These are phyloP conservation scores for Nipponacmea schrenckii DNA, from an alignment of 2,888 invertebrate species.

Conservation along the genomic window DNA sequence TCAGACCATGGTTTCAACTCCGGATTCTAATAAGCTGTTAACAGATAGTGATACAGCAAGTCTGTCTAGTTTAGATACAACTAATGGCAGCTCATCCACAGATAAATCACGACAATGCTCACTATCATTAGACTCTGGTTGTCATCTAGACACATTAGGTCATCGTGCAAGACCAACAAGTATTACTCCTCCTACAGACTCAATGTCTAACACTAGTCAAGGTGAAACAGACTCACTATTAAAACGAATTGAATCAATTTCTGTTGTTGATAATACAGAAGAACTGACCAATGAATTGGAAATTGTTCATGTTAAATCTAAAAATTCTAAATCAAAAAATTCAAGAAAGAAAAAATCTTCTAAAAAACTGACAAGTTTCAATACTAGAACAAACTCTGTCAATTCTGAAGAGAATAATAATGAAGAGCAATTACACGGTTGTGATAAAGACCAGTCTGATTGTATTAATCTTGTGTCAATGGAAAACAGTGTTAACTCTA, in stretches of 20 bases:
- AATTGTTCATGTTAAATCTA: slow-evolving; percentile 44
- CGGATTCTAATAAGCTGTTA: slow-evolving; percentile 22
- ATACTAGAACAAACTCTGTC: background rate
- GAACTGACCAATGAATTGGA: slow-evolving; percentile 34
- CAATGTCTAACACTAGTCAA: slow-evolving; percentile 27
- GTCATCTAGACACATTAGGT: slow-evolving; percentile 38
- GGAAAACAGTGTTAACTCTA: background rate
- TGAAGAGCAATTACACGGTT: background rate
- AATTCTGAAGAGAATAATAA: background rate
- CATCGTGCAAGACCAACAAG: slow-evolving; percentile 24
- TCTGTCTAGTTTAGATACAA: slow-evolving; percentile 36
- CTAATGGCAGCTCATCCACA: background rate
- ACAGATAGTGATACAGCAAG: slow-evolving; percentile 45
- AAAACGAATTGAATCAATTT: slow-evolving; percentile 27
- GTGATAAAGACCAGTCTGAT: background rate
- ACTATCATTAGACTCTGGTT: slow-evolving; percentile 40
- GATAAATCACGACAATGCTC: slow-evolving; percentile 24
- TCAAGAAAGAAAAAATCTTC: slow-evolving; percentile 28
- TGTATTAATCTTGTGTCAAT: background rate
- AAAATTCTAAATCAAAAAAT: slow-evolving; percentile 26
- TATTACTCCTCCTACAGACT: slow-evolving; percentile 35
- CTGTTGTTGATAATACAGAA: slow-evolving; percentile 21
- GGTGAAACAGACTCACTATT: slow-evolving; percentile 25
- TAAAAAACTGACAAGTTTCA: background rate
- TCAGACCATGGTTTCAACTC: slow-evolving; percentile 24